phyloP scores from a whole-genome alignment of 1,140 invertebrate genomes.

The Macrobrachium rosenbergii region DNA sequence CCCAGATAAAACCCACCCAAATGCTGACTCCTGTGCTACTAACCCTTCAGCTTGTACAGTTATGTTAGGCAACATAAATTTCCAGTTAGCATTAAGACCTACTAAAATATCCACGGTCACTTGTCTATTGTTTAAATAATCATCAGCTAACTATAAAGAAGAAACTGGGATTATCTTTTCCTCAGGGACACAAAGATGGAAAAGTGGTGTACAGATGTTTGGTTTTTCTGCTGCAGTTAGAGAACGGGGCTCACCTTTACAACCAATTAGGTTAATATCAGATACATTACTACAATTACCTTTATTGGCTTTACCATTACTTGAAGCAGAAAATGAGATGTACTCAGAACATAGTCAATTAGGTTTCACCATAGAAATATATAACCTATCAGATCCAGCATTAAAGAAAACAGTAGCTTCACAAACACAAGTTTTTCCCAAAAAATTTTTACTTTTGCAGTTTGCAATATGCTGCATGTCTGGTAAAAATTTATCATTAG shows the following conservation, averaged over 20 bases:
- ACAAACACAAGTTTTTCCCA: background rate
- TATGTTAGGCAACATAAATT: background rate
- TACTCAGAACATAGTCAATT: slow-evolving; percentile 14
- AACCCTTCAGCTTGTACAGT: background rate
- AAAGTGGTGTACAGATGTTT: background rate
- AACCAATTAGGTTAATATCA: background rate
- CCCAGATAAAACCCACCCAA: slow-evolving; percentile 20
- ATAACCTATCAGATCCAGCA: slow-evolving; percentile 18
- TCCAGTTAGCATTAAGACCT: background rate
- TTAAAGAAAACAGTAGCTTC: slow-evolving; percentile 25
- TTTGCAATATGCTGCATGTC: slow-evolving; percentile 2
- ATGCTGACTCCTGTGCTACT: background rate
- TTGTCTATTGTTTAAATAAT: background rate
- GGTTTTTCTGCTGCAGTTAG: background rate
- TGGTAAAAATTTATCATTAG: background rate
- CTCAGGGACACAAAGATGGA: background rate
- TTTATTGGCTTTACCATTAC: background rate
- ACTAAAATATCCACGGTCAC: background rate
- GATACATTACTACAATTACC: background rate
- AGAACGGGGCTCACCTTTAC: background rate
- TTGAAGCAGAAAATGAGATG: background rate
- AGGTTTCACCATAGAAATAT: background rate
- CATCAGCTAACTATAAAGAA: slow-evolving; percentile 6
- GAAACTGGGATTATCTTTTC: background rate
- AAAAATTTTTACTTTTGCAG: slow-evolving; percentile 5